Percentiles rank a stretch among this genome's conserved stretches.
Evolutionary conservation across 2,888 invertebrate genomes (phyloP).

Genomic region (Drosophila macrothrix): DNA sequence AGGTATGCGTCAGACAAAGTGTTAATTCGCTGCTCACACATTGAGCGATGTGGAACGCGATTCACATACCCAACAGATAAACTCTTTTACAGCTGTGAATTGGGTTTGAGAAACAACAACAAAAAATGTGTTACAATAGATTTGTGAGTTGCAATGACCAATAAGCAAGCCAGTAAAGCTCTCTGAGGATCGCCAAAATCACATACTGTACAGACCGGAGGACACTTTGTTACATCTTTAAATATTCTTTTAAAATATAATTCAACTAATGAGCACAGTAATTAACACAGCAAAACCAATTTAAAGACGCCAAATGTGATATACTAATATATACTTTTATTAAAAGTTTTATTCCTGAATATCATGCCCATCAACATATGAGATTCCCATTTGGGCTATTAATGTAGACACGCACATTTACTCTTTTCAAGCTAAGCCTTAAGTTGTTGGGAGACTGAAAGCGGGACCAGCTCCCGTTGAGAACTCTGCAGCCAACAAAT

Average conservation of each 20-base stretch:
- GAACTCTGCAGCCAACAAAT: background rate
- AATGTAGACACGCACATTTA: background rate
- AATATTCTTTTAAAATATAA: too few species aligned
- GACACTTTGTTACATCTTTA: background rate
- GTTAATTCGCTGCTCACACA: background rate
- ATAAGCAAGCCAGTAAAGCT: background rate
- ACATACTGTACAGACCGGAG: background rate
- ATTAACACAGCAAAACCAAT: background rate
- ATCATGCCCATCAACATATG: background rate
- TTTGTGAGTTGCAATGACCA: background rate
- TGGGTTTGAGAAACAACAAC: background rate
- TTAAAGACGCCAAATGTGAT: background rate
- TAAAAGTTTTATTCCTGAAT: background rate
- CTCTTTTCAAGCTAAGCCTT: too few species aligned
- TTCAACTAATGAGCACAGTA: background rate
- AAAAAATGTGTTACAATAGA: background rate
- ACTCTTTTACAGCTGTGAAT: background rate
- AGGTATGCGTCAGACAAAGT: background rate
- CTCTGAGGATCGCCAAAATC: background rate
- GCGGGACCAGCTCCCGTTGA: background rate
- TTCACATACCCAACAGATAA: conserved; percentile 1
- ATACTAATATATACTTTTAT: background rate
- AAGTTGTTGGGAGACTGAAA: background rate
- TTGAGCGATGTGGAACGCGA: background rate
- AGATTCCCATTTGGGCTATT: background rate